These are phyloP conservation scores for Pitta sordida DNA, from an alignment of 2,113 vertebrate species.

Conservation along the genomic window DNA sequence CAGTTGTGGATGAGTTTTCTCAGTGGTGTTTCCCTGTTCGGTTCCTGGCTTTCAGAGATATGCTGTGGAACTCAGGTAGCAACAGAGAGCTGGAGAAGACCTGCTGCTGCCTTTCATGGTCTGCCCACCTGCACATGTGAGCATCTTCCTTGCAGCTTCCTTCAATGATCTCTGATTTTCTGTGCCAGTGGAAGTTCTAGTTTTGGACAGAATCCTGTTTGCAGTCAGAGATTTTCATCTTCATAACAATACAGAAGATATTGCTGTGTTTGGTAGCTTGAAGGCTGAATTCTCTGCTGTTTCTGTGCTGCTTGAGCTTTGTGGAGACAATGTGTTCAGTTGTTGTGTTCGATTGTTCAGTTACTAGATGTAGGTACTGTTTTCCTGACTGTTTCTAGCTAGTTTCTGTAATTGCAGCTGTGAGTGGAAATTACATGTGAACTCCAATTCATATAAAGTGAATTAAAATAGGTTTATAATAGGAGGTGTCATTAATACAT, in stretches of 20 bases:
- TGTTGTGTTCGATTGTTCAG: neutral
- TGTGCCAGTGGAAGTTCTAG: neutral
- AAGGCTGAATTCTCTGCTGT: neutral
- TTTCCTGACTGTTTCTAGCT: neutral
- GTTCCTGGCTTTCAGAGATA: neutral
- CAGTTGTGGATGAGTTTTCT: neutral
- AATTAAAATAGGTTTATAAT: neutral
- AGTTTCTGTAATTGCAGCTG: neutral
- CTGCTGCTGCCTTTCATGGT: neutral
- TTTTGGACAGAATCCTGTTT: neutral
- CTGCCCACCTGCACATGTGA: neutral
- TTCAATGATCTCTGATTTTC: neutral
- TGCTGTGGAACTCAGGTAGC: accelerated
- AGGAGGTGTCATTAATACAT: neutral
- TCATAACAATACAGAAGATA: neutral
- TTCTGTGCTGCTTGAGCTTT: neutral
- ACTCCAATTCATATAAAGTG: neutral
- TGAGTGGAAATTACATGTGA: neutral
- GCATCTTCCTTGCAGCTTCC: neutral
- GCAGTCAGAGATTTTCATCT: neutral
- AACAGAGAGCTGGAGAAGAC: neutral
- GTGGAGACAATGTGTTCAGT: neutral
- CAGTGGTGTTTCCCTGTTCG: neutral
- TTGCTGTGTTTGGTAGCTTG: neutral
- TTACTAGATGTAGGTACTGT: neutral